Evolutionary conservation across 2,113 vertebrate species (phyloP).

Genomic region (Daubentonia madagascariensis): DNA sequence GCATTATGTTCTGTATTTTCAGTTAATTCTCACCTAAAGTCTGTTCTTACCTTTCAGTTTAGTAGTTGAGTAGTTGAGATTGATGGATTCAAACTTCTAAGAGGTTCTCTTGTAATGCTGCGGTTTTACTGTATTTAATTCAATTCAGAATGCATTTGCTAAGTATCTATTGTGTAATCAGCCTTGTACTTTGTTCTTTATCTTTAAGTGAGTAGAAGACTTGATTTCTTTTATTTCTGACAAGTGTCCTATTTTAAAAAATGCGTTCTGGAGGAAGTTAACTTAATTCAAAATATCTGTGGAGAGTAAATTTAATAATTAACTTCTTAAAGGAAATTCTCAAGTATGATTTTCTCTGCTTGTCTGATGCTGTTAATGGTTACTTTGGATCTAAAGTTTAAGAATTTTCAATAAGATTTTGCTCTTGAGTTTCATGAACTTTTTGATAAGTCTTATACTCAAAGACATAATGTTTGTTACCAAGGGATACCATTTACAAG

Average conservation of each 20-base stretch:
- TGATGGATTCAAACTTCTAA: background rate
- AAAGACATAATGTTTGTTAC: background rate
- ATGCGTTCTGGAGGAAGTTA: slow-evolving; percentile 37
- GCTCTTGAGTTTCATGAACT: slow-evolving; percentile 16
- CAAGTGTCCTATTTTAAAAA: background rate
- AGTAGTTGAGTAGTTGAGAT: background rate
- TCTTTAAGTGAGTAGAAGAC: slow-evolving; percentile 7
- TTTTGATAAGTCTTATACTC: background rate
- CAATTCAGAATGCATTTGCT: background rate
- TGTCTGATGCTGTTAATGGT: slow-evolving; percentile 9
- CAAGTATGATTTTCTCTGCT: background rate
- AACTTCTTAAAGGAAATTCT: slow-evolving; percentile 24
- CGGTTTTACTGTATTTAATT: background rate
- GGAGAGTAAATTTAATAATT: background rate
- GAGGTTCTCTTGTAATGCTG: background rate
- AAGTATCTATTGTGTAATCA: background rate
- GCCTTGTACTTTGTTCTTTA: background rate
- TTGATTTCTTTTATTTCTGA: background rate
- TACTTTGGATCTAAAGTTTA: background rate
- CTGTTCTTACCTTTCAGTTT: slow-evolving; percentile 11
- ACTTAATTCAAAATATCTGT: slow-evolving; percentile 28
- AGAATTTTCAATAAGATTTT: background rate
- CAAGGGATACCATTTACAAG: background rate
- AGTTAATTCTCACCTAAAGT: background rate
- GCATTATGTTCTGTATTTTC: background rate